Evolutionary conservation across 2,888 invertebrate species (phyloP), one percentile per base, ranked within the genome.

Genomic region (Holacanthella duospinosa): DNA sequence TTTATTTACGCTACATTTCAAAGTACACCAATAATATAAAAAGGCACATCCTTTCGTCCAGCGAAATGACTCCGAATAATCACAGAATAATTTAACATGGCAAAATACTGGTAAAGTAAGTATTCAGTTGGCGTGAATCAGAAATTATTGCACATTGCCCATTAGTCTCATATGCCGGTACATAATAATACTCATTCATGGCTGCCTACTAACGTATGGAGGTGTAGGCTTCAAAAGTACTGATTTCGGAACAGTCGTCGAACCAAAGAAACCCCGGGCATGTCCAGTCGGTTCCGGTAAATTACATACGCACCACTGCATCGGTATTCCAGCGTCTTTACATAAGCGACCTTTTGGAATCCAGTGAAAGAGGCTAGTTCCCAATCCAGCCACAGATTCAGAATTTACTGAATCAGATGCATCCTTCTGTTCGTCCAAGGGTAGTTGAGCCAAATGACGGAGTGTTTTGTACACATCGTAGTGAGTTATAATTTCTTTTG

Each of bases 381-480:
- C 58, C 4, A 21, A 19, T 28, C 12, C 24, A 9, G 16, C 3
- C 4, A 24, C 6, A 28, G 16, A 12, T 21, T 58, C 28, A 3
- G 24, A 12, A 19, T 27, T 12, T 3, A 6, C 25, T 9, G 55
- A 4, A 27, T 12, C 25, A 6, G 4, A 6, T 4, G 25, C 16
- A 27, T 12, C 12, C 9, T 6, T 21, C 19, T 21, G 9, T 9
- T 21, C 55, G 3, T 12, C 6, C 54, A 9, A 9, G 4, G 26
- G 25, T 6, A 66, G 19, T 26, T 65, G 28, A 0, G 59, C 56
- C 9, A 69, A 60, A n/a, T 67, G 56, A 12, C 59, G 25, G 4
- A 69, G 29, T 2, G 69, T 67, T 55, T 62, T 60, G 64, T 61
- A 65, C 4, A 67, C 54, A 29, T 69, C 69, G 1, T 66, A 26